Conservation (phyloP, 2,888 invertebrate species). For the Eupithecia abbreviata region DNA sequence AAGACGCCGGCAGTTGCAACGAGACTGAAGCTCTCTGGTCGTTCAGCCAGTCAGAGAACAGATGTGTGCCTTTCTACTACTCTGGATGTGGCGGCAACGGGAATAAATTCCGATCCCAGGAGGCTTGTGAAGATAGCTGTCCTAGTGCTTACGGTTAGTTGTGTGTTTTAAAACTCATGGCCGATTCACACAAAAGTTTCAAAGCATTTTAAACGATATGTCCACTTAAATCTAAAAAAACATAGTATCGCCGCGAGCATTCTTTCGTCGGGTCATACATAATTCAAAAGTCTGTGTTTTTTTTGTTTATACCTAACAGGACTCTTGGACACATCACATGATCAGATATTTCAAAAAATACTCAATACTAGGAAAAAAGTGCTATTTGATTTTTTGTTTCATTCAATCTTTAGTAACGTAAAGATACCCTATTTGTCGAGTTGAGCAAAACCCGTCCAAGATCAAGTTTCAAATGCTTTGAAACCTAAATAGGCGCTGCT, state of each 20-base stretch:
- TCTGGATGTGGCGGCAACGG: constrained; percentile 95
- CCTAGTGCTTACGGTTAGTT: constrained; percentile 91
- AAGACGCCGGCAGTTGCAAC: constrained; percentile 90
- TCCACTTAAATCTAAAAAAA: background rate
- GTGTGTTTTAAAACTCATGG: background rate
- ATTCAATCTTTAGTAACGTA: too few relatives aligned
- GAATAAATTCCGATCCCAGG: constrained; percentile 91
- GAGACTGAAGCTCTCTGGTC: constrained; percentile 92
- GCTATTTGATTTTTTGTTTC: too few relatives aligned
- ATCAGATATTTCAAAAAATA: background rate
- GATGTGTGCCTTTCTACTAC: constrained; percentile 97
- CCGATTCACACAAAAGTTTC: background rate
- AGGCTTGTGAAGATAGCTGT: constrained; percentile 90
- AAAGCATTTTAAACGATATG: background rate
- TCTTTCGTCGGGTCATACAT: background rate
- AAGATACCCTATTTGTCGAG: too few relatives aligned
- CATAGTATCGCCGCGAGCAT: background rate
- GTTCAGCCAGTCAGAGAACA: constrained; percentile 91
- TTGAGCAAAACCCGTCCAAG: too few relatives aligned
- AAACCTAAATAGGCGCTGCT: background rate
- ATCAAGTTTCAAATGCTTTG: background rate
- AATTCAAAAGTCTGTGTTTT: background rate
- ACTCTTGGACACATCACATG: background rate
- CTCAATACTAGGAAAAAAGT: background rate
- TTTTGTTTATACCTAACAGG: too few relatives aligned